These are phyloP conservation scores for Nasonia vitripennis DNA, from an alignment of 1,140 invertebrate genomes.

Conservation along the genomic window DNA sequence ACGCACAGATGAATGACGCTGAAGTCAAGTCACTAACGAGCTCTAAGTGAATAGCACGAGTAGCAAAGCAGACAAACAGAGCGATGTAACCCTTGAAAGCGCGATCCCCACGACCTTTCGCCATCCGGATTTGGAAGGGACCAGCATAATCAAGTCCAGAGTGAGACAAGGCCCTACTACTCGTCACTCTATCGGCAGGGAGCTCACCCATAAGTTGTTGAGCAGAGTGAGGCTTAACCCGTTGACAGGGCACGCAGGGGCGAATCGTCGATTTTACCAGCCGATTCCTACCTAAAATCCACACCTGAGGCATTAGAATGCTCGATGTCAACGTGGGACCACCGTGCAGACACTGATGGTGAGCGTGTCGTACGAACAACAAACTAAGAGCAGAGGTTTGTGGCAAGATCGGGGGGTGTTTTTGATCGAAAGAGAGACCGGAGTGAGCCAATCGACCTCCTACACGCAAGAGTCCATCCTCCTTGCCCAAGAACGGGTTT, in stretches of 20 bases:
- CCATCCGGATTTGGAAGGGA: background rate
- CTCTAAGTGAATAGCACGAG: slow-evolving; percentile 3
- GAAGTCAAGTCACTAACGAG: slow-evolving; percentile 4
- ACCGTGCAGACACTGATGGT: background rate
- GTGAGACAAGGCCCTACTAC: background rate
- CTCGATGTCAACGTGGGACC: background rate
- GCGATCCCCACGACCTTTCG: background rate
- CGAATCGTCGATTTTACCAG: too few species aligned
- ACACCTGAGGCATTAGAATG: background rate
- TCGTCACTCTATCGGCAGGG: background rate
- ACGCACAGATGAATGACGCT: too few species aligned
- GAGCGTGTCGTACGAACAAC: background rate
- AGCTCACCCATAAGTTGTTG: background rate
- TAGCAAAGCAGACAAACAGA: slow-evolving; percentile 6
- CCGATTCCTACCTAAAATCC: too few species aligned
- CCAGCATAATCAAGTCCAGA: slow-evolving; percentile 1
- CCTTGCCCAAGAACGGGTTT: background rate
- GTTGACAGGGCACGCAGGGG: background rate
- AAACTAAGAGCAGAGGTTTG: background rate
- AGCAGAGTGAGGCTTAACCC: background rate
- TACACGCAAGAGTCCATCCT: slow-evolving; percentile 4
- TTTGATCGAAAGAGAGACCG: background rate
- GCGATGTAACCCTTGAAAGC: background rate
- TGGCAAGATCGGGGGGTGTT: background rate
- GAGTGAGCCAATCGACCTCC: slow-evolving; percentile 8